phyloP scores from a whole-genome alignment of 2,888 invertebrate genomes.

The Julus scanicus region DNA sequence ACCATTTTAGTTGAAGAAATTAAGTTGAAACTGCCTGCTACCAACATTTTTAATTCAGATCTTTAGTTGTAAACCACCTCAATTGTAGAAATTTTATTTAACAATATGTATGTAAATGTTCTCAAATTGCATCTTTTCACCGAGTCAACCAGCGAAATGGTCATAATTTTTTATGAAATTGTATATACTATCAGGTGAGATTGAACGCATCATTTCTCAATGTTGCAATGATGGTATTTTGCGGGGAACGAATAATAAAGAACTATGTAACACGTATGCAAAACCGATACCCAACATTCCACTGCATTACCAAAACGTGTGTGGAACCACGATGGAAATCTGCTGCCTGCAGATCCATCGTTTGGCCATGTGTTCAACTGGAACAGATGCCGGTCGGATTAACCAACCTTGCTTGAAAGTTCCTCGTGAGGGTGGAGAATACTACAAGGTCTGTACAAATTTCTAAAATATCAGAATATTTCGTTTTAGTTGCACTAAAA shows the following conservation, averaged over 20 bases:
- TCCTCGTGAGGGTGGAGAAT: slow-evolving; percentile 59
- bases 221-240: slow-evolving; percentile 70
- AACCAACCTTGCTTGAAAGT: slow-evolving; percentile 64
- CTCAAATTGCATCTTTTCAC: too few relatives aligned
- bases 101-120: too few relatives aligned
- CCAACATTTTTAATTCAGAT: too few relatives aligned
- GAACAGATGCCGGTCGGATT: slow-evolving; percentile 69
- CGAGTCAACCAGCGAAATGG: background rate
- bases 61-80: too few relatives aligned
- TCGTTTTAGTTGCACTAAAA: background rate
- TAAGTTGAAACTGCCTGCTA: too few relatives aligned
- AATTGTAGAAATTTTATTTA: too few relatives aligned
- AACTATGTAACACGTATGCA: slow-evolving; percentile 45
- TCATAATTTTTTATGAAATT: background rate
- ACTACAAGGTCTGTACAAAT: slow-evolving; percentile 60
- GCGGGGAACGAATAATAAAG: slow-evolving; percentile 52
- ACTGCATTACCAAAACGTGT: slow-evolving; percentile 39
- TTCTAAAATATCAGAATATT: too few relatives aligned
- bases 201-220: slow-evolving; percentile 57
- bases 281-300: slow-evolving; percentile 45
- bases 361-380: slow-evolving; percentile 67
- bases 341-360: slow-evolving; percentile 73
- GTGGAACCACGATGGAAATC: slow-evolving; percentile 64
- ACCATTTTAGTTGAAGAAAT: too few relatives aligned
- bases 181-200: background rate